These are phyloP conservation scores for Pollenia griseotomentosa DNA, from an alignment of 2,888 invertebrate genomes.

Conservation along the genomic window DNA sequence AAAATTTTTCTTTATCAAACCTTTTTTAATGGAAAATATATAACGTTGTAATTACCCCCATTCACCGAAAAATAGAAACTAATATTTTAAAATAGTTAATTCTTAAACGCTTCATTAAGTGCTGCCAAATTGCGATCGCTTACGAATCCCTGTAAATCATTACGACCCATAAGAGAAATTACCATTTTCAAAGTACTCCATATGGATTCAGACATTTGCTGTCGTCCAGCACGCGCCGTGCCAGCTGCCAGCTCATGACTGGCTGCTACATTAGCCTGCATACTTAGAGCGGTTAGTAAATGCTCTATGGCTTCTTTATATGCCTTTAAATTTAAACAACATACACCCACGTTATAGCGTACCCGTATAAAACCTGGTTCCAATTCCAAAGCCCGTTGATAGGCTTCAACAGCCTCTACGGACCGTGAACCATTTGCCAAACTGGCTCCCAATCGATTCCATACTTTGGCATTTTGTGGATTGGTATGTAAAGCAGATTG, in stretches of 20 bases:
- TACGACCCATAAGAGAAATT: conserved; percentile 90
- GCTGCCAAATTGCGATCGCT: conserved; percentile 87
- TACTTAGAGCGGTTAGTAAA: conserved; percentile 95
- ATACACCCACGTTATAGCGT: conserved; percentile 98
- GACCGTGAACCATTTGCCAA: conserved; percentile 97
- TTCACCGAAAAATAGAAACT: not conserved
- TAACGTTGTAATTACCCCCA: conserved; percentile 7
- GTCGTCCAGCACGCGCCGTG: conserved; percentile 81
- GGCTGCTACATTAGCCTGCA: conserved; percentile 89
- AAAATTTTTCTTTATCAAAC: too few relatives aligned
- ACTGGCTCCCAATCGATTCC: conserved; percentile 99
- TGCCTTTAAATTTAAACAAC: conserved; percentile 97
- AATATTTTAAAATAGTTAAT: conserved; percentile 70
- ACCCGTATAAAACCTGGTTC: conserved; percentile 98
- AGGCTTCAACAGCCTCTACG: conserved; percentile 98
- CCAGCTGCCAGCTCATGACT: conserved; percentile 86
- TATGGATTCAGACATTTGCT: conserved; percentile 94
- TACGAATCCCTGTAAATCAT: conserved; percentile 87
- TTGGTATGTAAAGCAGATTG: conserved; percentile 93
- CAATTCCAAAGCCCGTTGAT: conserved; percentile 94
- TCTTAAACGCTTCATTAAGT: conserved; percentile 86
- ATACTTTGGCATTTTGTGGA: conserved; percentile 92
- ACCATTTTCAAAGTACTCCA: conserved; percentile 97
- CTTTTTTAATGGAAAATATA: not conserved
- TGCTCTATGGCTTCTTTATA: conserved; percentile 98